These are phyloP conservation scores for Perca fluviatilis DNA, from an alignment of 2,113 vertebrate species.

Conservation along the genomic window DNA sequence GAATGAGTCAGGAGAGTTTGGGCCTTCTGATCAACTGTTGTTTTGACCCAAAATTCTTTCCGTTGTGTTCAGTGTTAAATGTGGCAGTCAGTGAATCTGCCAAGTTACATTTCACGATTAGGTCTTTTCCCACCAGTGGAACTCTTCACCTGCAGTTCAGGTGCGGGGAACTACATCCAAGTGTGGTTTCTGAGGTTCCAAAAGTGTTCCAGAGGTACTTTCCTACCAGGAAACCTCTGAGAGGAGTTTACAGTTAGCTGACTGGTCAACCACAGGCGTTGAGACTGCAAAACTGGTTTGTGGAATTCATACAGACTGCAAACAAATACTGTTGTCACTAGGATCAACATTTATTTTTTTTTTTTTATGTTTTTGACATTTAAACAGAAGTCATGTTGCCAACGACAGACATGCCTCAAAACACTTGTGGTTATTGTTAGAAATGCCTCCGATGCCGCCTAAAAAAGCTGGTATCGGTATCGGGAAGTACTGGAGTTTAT, in stretches of 20 bases:
- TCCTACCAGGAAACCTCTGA: constrained; percentile 43
- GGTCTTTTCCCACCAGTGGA: constrained; percentile 12
- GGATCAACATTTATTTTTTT: constrained; percentile 16
- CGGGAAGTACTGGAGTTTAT: too few species aligned
- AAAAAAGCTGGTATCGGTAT: too few species aligned
- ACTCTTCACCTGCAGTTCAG: constrained; percentile 22
- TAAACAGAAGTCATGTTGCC: constrained; percentile 23
- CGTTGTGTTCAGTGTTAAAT: constrained; percentile 54
- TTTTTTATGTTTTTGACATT: constrained; percentile 24
- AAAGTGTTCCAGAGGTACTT: not conserved
- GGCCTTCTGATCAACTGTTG: constrained; percentile 50
- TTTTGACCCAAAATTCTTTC: constrained; percentile 51
- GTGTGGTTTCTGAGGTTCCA: not conserved
- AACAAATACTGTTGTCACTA: constrained; percentile 36
- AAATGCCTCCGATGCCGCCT: too few species aligned
- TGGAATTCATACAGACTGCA: constrained; percentile 40
- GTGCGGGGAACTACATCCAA: not conserved
- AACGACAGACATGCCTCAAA: constrained; percentile 12
- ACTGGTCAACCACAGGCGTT: constrained; percentile 48
- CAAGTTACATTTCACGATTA: not conserved
- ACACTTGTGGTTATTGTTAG: constrained; percentile 15
- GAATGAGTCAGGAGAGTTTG: constrained; percentile 62
- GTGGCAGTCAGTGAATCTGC: constrained; percentile 35
- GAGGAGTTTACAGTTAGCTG: constrained; percentile 48
- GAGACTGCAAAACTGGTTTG: constrained; percentile 22